A percentile compares a stretch with the other conserved stretches of the same genome.
Evolutionary conservation across 2,888 invertebrate genomes (phyloP).

Genomic region (Cistogaster globosa): DNA sequence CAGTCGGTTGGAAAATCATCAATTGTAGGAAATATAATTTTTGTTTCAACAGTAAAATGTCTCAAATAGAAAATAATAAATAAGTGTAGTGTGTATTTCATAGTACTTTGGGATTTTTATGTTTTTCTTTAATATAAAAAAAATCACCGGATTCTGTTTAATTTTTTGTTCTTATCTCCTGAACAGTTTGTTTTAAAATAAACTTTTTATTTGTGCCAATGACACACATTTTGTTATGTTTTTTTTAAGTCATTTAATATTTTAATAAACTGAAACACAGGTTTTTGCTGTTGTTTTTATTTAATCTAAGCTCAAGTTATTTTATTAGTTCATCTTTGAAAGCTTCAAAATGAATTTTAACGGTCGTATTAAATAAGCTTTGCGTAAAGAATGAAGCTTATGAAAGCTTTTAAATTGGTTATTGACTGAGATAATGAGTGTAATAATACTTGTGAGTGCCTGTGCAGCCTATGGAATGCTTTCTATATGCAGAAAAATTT

Average conservation of each 20-base stretch:
- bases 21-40: constrained; percentile 63
- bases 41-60: neutral
- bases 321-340: neutral
- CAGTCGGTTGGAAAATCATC: constrained; percentile 67
- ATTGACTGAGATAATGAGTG: neutral
- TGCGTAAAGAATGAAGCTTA: neutral
- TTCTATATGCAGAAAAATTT: no score
- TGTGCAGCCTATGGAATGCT: no score
- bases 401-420: constrained; percentile 7
- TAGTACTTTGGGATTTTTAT: neutral
- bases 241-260: neutral
- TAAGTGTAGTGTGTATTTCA: constrained; percentile 6
- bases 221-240: constrained; percentile 41
- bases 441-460: neutral
- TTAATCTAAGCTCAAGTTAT: constrained; percentile 5
- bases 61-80: constrained; percentile 2
- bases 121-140: neutral
- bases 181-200: constrained; percentile 42
- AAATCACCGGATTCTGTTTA: constrained; percentile 17
- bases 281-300: neutral
- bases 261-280: neutral
- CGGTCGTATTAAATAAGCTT: neutral
- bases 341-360: constrained; percentile 21
- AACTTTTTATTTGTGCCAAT: constrained; percentile 19
- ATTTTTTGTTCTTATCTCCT: constrained; percentile 50